Conservation (phyloP, 2,888 invertebrate species). For the Cactoblastis cactorum region DNA sequence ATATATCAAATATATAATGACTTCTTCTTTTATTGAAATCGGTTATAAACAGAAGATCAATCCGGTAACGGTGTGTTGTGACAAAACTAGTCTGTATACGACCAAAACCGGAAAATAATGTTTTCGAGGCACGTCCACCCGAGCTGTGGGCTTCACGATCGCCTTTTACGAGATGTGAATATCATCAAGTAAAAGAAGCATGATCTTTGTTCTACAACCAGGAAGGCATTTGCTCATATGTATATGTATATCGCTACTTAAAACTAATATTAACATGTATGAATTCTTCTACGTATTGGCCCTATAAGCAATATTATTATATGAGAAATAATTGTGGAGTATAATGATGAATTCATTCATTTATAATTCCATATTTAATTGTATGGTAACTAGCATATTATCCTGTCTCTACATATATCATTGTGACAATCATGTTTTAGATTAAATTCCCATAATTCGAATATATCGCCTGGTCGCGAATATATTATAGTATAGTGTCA, state of each 20-base stretch:
- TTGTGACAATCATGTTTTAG: too few relatives aligned
- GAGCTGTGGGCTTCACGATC: slow-evolving; percentile 41
- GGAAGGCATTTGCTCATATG: not conserved
- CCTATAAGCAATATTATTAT: not conserved
- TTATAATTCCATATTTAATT: too few relatives aligned
- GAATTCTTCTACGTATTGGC: not conserved
- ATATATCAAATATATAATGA: too few relatives aligned
- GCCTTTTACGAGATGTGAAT: slow-evolving; percentile 57
- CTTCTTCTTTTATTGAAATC: slow-evolving; percentile 15
- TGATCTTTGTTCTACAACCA: slow-evolving; percentile 11
- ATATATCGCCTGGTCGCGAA: too few relatives aligned
- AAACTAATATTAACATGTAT: not conserved
- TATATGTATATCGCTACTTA: not conserved
- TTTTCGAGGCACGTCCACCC: slow-evolving; percentile 63
- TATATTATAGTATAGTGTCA: too few relatives aligned
- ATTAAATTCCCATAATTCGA: too few relatives aligned
- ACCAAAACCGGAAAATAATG: slow-evolving; percentile 68
- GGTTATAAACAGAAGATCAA: slow-evolving; percentile 29
- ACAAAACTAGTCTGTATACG: slow-evolving; percentile 47
- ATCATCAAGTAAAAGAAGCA: slow-evolving; percentile 17
- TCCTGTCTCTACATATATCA: too few relatives aligned
- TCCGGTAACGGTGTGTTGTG: slow-evolving; percentile 52
- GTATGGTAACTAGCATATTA: too few relatives aligned
- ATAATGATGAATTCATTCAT: too few relatives aligned
- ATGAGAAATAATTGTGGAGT: too few relatives aligned